These are phyloP conservation scores for Latrodectus geometricus DNA, from an alignment of 1,140 invertebrate genomes.

Conservation along the genomic window DNA sequence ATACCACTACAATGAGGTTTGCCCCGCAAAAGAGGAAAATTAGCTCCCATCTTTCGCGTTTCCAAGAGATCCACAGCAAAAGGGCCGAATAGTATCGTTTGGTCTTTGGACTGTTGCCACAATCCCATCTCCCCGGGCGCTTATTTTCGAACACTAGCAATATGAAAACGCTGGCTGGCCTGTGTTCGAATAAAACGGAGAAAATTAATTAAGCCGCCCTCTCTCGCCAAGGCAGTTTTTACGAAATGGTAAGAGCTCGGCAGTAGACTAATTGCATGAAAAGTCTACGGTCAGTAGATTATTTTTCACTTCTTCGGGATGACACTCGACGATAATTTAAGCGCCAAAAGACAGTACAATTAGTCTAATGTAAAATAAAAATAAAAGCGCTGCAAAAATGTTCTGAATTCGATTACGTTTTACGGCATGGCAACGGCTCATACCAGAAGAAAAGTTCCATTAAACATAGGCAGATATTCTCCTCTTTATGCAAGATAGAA, in stretches of 20 bases:
- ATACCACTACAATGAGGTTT: neutral
- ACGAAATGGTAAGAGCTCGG: neutral
- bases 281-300: neutral
- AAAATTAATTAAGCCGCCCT: slow-evolving; percentile 34
- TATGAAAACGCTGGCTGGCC: slow-evolving; percentile 29
- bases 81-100: neutral
- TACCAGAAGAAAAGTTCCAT: too few species aligned
- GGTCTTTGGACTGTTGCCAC: slow-evolving; percentile 28
- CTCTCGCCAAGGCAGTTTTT: neutral
- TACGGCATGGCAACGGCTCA: neutral
- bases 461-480: too few species aligned
- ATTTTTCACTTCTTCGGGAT: neutral
- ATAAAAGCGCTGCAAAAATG: neutral
- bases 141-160: slow-evolving; percentile 14
- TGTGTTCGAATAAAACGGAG: slow-evolving; percentile 14
- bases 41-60: neutral
- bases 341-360: slow-evolving; percentile 8
- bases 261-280: neutral
- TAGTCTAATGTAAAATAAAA: slow-evolving; percentile 24
- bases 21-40: neutral
- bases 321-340: slow-evolving; percentile 7
- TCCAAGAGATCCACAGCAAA: neutral
- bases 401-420: neutral
- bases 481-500: too few species aligned
- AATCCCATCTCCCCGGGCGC: slow-evolving; percentile 17